Evolutionary conservation across 2,888 invertebrate species (phyloP).

Genomic region (Epinotia brunnichana): DNA sequence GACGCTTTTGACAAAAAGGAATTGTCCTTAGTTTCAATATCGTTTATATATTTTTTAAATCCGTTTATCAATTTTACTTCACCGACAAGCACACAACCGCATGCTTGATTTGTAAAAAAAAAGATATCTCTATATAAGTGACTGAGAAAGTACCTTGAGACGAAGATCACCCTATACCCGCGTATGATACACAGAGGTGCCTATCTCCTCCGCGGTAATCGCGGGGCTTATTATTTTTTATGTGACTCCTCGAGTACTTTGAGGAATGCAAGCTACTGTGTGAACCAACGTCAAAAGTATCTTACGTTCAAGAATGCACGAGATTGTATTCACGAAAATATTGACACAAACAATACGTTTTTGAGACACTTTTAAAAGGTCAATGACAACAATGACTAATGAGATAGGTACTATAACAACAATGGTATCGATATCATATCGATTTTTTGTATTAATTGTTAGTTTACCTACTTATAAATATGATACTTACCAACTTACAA

Average conservation of each 20-base stretch:
- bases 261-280: conserved; percentile 51
- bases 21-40: background rate
- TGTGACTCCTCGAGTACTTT: conserved; percentile 64
- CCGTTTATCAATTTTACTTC: background rate
- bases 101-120: background rate
- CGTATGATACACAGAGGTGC: conserved; percentile 51
- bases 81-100: background rate
- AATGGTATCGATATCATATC: conserved; percentile 8
- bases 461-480: background rate
- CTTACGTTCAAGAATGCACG: conserved; percentile 26
- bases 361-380: background rate
- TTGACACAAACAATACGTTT: conserved; percentile 20
- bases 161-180: conserved; percentile 60
- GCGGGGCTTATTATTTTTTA: conserved; percentile 81
- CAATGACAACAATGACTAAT: background rate
- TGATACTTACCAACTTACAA: background rate
- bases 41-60: background rate
- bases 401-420: background rate
- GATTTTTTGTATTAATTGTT: background rate
- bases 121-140: conserved; percentile 51
- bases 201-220: conserved; percentile 62
- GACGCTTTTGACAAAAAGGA: background rate
- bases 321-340: conserved; percentile 26
- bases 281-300: conserved; percentile 41
- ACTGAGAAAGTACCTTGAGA: conserved; percentile 70